phyloP scores from a whole-genome alignment of 2,888 invertebrate genomes.

The Ennomos quercinarius region DNA sequence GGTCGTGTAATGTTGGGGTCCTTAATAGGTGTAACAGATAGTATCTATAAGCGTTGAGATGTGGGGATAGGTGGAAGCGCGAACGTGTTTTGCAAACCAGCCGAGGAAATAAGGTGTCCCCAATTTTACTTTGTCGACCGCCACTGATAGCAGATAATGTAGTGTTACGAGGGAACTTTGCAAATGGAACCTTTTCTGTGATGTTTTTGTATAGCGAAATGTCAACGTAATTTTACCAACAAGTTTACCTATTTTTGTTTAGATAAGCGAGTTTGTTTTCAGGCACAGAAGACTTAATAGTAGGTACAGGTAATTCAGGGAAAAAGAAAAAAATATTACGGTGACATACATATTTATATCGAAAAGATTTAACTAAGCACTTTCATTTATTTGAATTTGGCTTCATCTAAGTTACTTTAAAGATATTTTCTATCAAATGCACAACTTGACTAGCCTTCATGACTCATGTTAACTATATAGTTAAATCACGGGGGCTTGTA shows the following conservation, averaged over 20 bases:
- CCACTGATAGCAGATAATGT: slow-evolving; percentile 78
- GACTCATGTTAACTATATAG: too few relatives aligned
- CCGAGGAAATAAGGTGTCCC: slow-evolving; percentile 82
- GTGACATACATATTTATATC: too few relatives aligned
- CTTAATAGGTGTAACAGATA: slow-evolving; percentile 80
- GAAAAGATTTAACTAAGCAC: too few relatives aligned
- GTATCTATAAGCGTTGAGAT: slow-evolving; percentile 84
- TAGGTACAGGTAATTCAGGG: too few relatives aligned
- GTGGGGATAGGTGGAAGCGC: slow-evolving; percentile 83
- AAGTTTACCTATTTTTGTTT: slow-evolving; percentile 34
- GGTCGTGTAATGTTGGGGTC: slow-evolving; percentile 33
- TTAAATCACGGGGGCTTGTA: too few relatives aligned
- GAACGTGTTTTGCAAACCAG: slow-evolving; percentile 84
- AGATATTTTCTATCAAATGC: too few relatives aligned
- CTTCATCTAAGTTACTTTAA: too few relatives aligned
- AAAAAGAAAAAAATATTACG: too few relatives aligned
- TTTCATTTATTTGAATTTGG: too few relatives aligned
- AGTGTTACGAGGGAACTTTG: slow-evolving; percentile 70
- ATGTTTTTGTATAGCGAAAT: slow-evolving; percentile 50
- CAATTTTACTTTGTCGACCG: slow-evolving; percentile 81
- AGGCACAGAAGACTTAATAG: too few relatives aligned
- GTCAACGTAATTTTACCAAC: slow-evolving; percentile 44
- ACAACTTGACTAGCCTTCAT: too few relatives aligned
- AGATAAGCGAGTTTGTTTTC: slow-evolving; percentile 13
- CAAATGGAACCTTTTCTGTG: slow-evolving; percentile 64